Evolutionary conservation across 1,140 invertebrate species (phyloP).

Genomic region (Antheraea pernyi): DNA sequence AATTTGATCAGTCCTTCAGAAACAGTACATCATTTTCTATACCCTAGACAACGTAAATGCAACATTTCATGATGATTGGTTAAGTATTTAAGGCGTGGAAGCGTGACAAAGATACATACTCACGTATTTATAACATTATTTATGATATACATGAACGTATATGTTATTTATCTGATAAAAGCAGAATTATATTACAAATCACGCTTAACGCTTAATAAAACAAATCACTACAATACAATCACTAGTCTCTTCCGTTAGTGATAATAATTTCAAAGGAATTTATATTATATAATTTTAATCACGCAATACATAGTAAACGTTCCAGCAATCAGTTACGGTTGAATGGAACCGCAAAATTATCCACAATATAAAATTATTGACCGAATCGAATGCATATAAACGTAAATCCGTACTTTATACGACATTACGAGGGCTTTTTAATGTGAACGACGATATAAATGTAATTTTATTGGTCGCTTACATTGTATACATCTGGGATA

Average conservation of each 20-base stretch:
- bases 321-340: background rate
- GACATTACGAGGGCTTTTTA: conserved; percentile 10
- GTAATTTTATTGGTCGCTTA: conserved; percentile 26
- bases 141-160: no score
- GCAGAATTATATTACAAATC: no score
- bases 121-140: no score
- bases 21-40: no score
- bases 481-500: conserved; percentile 18
- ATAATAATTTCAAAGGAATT: background rate
- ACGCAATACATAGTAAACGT: background rate
- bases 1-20: no score
- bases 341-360: background rate
- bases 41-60: no score
- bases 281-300: background rate
- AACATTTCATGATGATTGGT: no score
- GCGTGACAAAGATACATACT: no score
- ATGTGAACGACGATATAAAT: background rate
- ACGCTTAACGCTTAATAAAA: background rate
- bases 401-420: conserved; percentile 15
- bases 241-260: background rate
- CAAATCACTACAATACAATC: background rate
- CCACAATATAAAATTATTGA: conserved; percentile 21
- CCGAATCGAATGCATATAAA: conserved; percentile 19
- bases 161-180: no score
- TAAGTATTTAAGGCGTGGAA: no score